Evolutionary conservation across 2,797 vertebrate species (phyloP).

Genomic region (Taeniopygia guttata): DNA sequence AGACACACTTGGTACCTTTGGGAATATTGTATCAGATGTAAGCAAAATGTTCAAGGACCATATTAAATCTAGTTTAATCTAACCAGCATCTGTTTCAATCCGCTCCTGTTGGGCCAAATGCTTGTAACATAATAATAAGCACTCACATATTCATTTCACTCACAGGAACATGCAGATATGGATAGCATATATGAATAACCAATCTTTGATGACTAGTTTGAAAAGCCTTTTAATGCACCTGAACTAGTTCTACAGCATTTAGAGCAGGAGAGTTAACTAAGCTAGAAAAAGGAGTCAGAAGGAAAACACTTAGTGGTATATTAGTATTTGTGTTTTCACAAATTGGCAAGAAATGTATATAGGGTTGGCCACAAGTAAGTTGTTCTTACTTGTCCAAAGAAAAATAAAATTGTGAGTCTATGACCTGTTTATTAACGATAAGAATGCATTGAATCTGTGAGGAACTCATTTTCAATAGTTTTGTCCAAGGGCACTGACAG

Average conservation of each 20-base stretch:
- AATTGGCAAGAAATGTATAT: not conserved
- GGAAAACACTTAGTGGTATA: not conserved
- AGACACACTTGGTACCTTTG: not conserved
- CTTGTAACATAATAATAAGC: not conserved
- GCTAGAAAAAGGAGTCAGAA: not conserved
- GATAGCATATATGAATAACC: rapidly evolving
- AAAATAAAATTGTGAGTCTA: not conserved
- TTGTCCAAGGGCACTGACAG: not conserved
- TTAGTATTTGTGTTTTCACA: not conserved
- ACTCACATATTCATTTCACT: not conserved
- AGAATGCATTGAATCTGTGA: not conserved
- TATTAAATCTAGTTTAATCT: not conserved
- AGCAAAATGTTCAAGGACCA: not conserved
- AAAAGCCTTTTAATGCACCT: not conserved
- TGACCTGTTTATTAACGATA: not conserved
- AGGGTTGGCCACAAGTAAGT: not conserved
- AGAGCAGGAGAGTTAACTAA: not conserved
- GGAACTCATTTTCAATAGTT: not conserved
- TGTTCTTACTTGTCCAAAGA: not conserved
- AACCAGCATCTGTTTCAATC: not conserved
- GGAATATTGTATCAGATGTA: not conserved
- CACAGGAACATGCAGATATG: not conserved
- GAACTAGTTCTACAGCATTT: not conserved
- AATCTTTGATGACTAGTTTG: not conserved
- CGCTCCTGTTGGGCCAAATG: not conserved